Evolutionary conservation across 1,140 invertebrate genomes (phyloP).

Genomic region (Aphelenchoides fujianensis): DNA sequence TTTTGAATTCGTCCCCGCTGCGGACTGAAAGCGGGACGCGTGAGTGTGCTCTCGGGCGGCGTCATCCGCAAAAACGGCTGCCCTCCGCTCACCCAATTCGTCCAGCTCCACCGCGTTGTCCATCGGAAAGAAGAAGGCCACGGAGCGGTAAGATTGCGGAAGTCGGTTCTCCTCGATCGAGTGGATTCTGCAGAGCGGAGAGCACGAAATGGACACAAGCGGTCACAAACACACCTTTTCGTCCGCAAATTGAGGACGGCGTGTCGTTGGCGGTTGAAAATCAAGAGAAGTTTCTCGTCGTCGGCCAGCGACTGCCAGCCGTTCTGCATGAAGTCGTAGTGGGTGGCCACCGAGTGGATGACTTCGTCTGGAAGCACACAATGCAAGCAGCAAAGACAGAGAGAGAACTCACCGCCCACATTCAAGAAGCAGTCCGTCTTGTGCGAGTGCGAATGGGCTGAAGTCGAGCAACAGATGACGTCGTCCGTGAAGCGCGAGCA

Average conservation of each 20-base stretch:
- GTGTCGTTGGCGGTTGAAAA: conserved; percentile 34
- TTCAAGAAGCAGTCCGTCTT: conserved; percentile 32
- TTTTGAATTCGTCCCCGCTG: conserved; percentile 33
- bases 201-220: not conserved
- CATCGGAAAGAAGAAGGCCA: conserved; percentile 36
- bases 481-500: conserved; percentile 33
- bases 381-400: not conserved
- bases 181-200: conserved; percentile 26
- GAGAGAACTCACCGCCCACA: conserved; percentile 9
- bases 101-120: conserved; percentile 39
- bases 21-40: conserved; percentile 24
- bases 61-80: not conserved
- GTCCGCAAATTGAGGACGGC: conserved; percentile 33
- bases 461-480: conserved; percentile 30
- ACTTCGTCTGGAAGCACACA: conserved; percentile 19
- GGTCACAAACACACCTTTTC: conserved; percentile 24
- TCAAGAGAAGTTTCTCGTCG: conserved; percentile 27
- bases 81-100: conserved; percentile 27
- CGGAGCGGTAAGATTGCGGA: conserved; percentile 33
- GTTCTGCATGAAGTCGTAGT: conserved; percentile 36
- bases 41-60: not conserved
- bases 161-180: conserved; percentile 39
- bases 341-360: conserved; percentile 23
- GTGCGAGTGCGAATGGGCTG: conserved; percentile 17
- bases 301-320: conserved; percentile 35